Evolutionary conservation across 2,113 vertebrate genomes (phyloP).

Genomic region (Okapia johnstoni): DNA sequence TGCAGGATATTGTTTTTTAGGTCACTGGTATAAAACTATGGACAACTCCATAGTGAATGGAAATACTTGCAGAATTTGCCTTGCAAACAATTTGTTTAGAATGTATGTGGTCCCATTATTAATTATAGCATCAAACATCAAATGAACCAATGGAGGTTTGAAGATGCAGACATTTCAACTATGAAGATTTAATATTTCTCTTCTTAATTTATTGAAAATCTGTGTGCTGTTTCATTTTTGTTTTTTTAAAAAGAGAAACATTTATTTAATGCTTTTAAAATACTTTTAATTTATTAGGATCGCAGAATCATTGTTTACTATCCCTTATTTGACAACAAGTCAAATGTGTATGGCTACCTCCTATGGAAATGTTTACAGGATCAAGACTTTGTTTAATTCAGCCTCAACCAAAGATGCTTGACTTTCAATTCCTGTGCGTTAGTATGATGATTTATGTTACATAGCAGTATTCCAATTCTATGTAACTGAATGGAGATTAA

Average conservation of each 20-base stretch:
- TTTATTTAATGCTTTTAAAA: slow-evolving; percentile 79
- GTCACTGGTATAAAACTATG: background rate
- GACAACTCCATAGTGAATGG: background rate
- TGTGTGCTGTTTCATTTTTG: slow-evolving; percentile 44
- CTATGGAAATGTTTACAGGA: slow-evolving; percentile 87
- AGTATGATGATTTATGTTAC: slow-evolving; percentile 65
- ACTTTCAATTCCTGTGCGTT: slow-evolving; percentile 70
- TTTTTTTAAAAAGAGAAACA: slow-evolving; percentile 67
- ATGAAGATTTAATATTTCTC: slow-evolving; percentile 70
- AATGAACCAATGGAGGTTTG: slow-evolving; percentile 49
- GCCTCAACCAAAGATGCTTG: slow-evolving; percentile 65
- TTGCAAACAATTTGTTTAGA: slow-evolving; percentile 52
- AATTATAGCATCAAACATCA: slow-evolving; percentile 52
- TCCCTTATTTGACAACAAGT: slow-evolving; percentile 78
- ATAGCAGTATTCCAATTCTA: slow-evolving; percentile 58
- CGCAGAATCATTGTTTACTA: slow-evolving; percentile 82
- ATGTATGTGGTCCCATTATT: slow-evolving; percentile 36
- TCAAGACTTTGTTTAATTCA: slow-evolving; percentile 76
- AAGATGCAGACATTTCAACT: slow-evolving; percentile 59
- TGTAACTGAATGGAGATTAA: slow-evolving; percentile 48
- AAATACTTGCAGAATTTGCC: background rate
- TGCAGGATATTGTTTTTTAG: background rate
- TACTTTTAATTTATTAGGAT: slow-evolving; percentile 83
- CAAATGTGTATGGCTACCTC: slow-evolving; percentile 85
- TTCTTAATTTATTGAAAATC: slow-evolving; percentile 81